A percentile compares a stretch with the other conserved stretches of the same genome.
Conservation (phyloP, 2,888 invertebrate genomes). For the Clostera curtula region DNA sequence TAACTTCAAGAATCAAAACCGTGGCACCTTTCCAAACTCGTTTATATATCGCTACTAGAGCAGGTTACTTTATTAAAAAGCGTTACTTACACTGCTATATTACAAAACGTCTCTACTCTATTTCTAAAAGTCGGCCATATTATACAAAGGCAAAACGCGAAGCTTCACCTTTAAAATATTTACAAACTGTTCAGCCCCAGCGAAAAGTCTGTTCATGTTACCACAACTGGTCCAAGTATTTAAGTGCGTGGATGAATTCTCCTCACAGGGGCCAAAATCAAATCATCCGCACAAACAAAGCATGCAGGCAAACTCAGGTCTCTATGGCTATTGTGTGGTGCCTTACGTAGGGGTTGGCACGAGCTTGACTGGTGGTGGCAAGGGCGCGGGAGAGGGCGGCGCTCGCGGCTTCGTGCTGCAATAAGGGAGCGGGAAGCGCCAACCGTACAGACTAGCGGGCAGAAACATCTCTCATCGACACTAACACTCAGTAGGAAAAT, state of each 20-base stretch:
- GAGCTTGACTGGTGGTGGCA: conserved; percentile 86
- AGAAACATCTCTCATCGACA: conserved; percentile 76
- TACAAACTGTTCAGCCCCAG: conserved; percentile 50
- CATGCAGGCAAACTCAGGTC: conserved; percentile 58
- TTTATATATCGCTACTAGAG: conserved; percentile 10
- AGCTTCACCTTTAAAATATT: conserved; percentile 38
- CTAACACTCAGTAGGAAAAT: conserved; percentile 45
- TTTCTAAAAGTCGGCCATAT: conserved; percentile 28
- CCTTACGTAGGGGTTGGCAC: conserved; percentile 82
- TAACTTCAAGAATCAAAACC: conserved; percentile 9
- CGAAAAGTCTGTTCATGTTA: conserved; percentile 26
- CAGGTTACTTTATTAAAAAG: conserved; percentile 18
- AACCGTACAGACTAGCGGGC: conserved; percentile 92
- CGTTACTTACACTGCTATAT: conserved; percentile 25
- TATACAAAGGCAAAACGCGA: conserved; percentile 40
- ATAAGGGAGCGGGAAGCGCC: conserved; percentile 97
- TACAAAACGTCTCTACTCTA: conserved; percentile 19
- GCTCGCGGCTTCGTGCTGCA: conserved; percentile 91
- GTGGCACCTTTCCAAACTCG: conserved; percentile 11
- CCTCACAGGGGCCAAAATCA: conserved; percentile 42
- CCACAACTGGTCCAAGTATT: conserved; percentile 19
- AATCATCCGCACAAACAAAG: conserved; percentile 62
- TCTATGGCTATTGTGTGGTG: conserved; percentile 39
- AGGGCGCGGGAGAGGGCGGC: conserved; percentile 85
- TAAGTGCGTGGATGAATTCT: conserved; percentile 16